Evolutionary conservation across 2,113 vertebrate species (phyloP).

Genomic region (Lynx canadensis): DNA sequence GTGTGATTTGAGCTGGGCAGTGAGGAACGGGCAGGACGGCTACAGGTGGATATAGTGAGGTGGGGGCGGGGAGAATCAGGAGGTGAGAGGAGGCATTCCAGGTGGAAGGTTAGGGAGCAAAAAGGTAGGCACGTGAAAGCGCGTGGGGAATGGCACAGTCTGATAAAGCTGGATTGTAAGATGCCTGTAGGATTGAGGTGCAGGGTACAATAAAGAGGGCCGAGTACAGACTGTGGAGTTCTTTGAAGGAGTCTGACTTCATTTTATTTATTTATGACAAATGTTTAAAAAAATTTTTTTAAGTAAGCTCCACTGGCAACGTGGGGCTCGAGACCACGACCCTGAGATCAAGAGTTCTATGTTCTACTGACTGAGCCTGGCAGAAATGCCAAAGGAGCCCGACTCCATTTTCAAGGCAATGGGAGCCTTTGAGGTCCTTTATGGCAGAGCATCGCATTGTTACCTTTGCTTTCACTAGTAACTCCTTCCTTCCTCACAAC

Average conservation of each 20-base stretch:
- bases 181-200: background rate
- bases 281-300: background rate
- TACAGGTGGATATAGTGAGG: background rate
- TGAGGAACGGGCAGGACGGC: background rate
- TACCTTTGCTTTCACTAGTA: background rate
- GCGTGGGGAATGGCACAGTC: background rate
- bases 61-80: background rate
- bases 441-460: background rate
- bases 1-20: background rate
- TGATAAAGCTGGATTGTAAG: background rate
- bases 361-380: background rate
- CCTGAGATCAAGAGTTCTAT: background rate
- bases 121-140: background rate
- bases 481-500: background rate
- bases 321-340: background rate
- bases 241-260: background rate
- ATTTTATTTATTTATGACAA: background rate
- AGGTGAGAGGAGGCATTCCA: background rate
- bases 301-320: background rate
- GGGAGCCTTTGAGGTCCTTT: background rate
- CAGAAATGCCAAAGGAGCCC: background rate
- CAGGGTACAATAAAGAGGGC: background rate
- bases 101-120: background rate
- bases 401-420: background rate
- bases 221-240: background rate